Evolutionary conservation across 2,888 invertebrate genomes (phyloP).

Genomic region (Calephelis perditalis): DNA sequence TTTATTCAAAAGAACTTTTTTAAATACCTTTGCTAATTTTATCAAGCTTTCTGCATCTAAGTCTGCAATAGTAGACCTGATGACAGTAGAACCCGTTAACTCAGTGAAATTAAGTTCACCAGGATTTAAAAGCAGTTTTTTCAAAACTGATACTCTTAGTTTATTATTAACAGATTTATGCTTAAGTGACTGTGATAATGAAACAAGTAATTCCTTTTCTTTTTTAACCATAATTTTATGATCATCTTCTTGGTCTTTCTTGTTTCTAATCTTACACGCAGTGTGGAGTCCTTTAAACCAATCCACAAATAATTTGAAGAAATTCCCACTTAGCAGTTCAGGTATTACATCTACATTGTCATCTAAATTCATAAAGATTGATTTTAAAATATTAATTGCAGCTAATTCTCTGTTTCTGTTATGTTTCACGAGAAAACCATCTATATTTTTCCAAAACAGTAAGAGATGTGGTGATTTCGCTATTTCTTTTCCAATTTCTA

Average conservation of each 20-base stretch:
- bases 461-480: conserved; percentile 69
- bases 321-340: conserved; percentile 80
- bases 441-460: conserved; percentile 78
- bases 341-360: conserved; percentile 71
- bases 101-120: conserved; percentile 87
- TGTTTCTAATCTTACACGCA: conserved; percentile 76
- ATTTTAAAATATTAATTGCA: conserved; percentile 77
- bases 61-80: conserved; percentile 80
- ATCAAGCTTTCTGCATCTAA: conserved; percentile 80
- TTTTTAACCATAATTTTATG: conserved; percentile 72
- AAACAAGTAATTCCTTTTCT: conserved; percentile 75
- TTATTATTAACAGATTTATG: conserved; percentile 65
- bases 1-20: conserved; percentile 77
- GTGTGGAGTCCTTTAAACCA: conserved; percentile 79
- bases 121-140: conserved; percentile 81
- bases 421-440: conserved; percentile 60
- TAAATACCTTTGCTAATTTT: conserved; percentile 79
- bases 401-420: conserved; percentile 80
- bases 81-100: conserved; percentile 80
- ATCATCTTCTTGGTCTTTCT: conserved; percentile 64
- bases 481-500: conserved; percentile 75
- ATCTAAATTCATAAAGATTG: conserved; percentile 69
- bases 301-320: conserved; percentile 80
- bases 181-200: conserved; percentile 69
- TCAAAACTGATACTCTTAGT: conserved; percentile 78